Evolutionary conservation across 2,113 vertebrate species (phyloP).

Genomic region (Esox niger): DNA sequence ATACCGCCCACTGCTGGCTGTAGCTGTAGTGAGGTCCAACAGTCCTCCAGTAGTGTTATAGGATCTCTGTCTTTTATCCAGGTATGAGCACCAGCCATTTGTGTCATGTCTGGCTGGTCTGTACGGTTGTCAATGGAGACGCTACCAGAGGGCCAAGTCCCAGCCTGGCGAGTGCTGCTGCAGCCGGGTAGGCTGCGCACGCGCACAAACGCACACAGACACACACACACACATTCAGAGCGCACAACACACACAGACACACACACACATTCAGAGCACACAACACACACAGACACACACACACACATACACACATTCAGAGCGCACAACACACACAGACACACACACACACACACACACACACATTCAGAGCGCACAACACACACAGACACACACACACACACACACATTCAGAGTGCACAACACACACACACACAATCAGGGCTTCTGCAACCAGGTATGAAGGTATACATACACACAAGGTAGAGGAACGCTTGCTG

Average conservation of each 20-base stretch:
- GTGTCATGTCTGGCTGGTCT: constrained; percentile 83
- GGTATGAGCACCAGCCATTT: constrained; percentile 82
- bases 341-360: not conserved
- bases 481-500: no score
- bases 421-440: no score
- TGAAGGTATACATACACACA: no score
- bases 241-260: not conserved
- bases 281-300: constrained; percentile 3
- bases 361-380: no score
- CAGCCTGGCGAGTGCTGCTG: constrained; percentile 86
- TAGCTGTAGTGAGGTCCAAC: no score
- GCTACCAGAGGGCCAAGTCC: constrained; percentile 73
- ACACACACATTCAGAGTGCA: no score
- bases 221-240: constrained; percentile 2
- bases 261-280: constrained; percentile 12
- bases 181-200: constrained; percentile 65
- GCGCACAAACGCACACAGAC: not conserved
- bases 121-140: constrained; percentile 86
- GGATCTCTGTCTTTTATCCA: constrained; percentile 4
- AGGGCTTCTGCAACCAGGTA: no score
- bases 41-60: no score
- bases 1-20: no score
- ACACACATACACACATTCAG: constrained; percentile 5
- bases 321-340: constrained; percentile 1
- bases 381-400: no score